Evolutionary conservation across 1,140 invertebrate genomes (phyloP), one percentile per base, ranked within the genome.

Genomic region (Argopecten irradians): DNA sequence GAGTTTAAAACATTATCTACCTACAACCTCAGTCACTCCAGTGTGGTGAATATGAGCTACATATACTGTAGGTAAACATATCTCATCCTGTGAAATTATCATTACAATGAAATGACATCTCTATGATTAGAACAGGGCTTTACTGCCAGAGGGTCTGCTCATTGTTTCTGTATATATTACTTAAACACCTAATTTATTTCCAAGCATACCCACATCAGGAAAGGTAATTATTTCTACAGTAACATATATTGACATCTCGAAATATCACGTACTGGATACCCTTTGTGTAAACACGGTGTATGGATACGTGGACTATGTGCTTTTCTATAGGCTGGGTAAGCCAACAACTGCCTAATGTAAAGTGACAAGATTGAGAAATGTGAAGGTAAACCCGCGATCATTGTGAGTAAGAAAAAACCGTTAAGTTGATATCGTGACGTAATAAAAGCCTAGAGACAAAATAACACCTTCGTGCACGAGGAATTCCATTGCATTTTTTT

Each of bases 401-500:
- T 71, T 28, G 55, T 28, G 55, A 71, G 36, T 39, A 71, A 16
- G n/a, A 71, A 71, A 71, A 71, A 71, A 71, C 55, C 55, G 55
- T 71, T 71, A 71, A 71, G 55, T 71, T n/a, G 16, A 28, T 71
- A 5, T 1, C 16, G 55, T 71, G 55, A 71, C 55, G 55, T 71
- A 71, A 71, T 71, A 71, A 71, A 71, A n/a, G 55, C 55, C 28
- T n/a, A 16, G 28, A n/a, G 55, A 19, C 7, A 71, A 71, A 71
- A 22, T 28, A n/a, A 71, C 28, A 22, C 55, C 8, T 0, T 7
- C 55, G 55, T 8, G 55, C n/a, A 71, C 22, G 55, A 11, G n/a
- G 55, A 71, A 71, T 71, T 71, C 55, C 55, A 71, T 71, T 71
- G 55, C 55, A 71, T 71, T 71, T 71, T 46, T 46, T 46, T 71